Percentiles rank a stretch among this genome's conserved stretches.
Evolutionary conservation across 2,888 invertebrate species (phyloP).

Genomic region (Caenorhabditis becei): DNA sequence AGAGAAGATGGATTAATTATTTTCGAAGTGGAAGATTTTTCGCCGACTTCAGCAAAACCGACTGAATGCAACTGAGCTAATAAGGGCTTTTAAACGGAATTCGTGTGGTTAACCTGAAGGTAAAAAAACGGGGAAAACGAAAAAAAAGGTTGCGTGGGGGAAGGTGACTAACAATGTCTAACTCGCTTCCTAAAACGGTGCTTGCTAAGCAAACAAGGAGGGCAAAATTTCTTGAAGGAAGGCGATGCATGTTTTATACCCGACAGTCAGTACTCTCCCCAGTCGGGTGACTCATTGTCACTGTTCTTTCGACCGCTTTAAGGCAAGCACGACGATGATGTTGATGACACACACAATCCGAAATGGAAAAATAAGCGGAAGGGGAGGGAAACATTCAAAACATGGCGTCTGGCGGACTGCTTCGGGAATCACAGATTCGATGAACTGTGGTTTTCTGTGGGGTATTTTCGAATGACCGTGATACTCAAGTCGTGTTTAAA

Average conservation of each 20-base stretch:
- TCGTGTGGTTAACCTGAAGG: not conserved
- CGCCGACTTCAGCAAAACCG: not conserved
- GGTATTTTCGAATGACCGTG: conserved; percentile 1
- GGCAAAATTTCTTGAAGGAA: conserved; percentile 15
- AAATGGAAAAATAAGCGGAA: conserved; percentile 13
- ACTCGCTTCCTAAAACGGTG: conserved; percentile 28
- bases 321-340: conserved; percentile 8
- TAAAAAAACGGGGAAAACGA: not conserved
- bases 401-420: not conserved
- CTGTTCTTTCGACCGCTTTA: conserved; percentile 18
- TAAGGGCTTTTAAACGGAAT: not conserved
- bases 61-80: not conserved
- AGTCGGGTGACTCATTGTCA: conserved; percentile 17
- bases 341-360: conserved; percentile 11
- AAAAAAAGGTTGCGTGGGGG: not conserved
- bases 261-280: conserved; percentile 4
- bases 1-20: conserved; percentile 46
- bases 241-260: conserved; percentile 44
- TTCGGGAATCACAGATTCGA: not conserved
- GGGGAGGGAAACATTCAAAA: not conserved
- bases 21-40: conserved; percentile 10
- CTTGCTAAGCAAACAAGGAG: conserved; percentile 18
- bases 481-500: conserved; percentile 7
- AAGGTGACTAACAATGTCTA: conserved; percentile 12
- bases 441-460: not conserved